These are phyloP conservation scores for Paraescarpia echinospica DNA, from an alignment of 1,140 invertebrate genomes.

Conservation along the genomic window DNA sequence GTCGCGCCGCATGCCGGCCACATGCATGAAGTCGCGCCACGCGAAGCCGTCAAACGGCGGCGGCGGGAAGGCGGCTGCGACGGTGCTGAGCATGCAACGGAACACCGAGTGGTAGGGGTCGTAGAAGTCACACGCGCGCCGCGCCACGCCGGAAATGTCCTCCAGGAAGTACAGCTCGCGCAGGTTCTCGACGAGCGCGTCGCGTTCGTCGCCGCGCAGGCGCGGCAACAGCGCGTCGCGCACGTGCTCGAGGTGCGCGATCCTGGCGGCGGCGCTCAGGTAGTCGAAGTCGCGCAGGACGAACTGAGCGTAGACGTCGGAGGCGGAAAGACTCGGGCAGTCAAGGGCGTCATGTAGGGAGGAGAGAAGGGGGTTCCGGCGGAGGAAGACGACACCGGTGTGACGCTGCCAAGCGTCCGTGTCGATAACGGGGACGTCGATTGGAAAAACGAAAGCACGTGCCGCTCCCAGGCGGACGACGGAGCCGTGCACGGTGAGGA, in stretches of 20 bases:
- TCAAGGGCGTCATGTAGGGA: conserved; percentile 22
- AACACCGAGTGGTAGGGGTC: conserved; percentile 28
- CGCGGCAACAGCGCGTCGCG: conserved; percentile 20
- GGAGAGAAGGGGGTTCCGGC: conserved; percentile 15
- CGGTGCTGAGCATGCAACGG: conserved; percentile 17
- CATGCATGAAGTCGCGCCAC: conserved; percentile 28
- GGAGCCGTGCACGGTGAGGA: conserved; percentile 24
- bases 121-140: conserved; percentile 22
- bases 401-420: conserved; percentile 21
- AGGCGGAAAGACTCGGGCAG: conserved; percentile 10
- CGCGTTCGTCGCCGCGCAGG: conserved; percentile 7
- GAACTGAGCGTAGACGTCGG: conserved; percentile 22
- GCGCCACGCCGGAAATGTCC: neutral
- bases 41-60: conserved; percentile 24
- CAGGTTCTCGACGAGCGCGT: conserved; percentile 20
- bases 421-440: conserved; percentile 22
- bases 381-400: conserved; percentile 22
- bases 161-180: conserved; percentile 23
- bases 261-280: conserved; percentile 8
- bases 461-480: conserved; percentile 9
- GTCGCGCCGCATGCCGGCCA: conserved; percentile 23
- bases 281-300: conserved; percentile 27
- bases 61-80: conserved; percentile 22
- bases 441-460: conserved; percentile 15
- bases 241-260: conserved; percentile 26